Conservation (phyloP, 92 coral and sea anemone species). For the Parazoanthus atlanticus region DNA sequence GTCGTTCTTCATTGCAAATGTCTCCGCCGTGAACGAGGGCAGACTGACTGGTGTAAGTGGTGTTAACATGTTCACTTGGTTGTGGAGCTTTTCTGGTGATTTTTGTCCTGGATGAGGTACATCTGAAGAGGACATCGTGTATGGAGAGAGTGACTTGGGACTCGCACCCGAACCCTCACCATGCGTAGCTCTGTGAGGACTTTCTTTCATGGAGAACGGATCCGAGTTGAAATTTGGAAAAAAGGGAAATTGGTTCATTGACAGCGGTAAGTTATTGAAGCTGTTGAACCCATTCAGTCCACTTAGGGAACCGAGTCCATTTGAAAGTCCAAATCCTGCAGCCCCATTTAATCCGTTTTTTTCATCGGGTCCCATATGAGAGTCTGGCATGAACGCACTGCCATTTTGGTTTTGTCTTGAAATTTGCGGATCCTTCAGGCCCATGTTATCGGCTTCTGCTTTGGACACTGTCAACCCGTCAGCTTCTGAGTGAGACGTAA, state of each 20-base stretch:
- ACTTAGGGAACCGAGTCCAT: constrained; percentile 69
- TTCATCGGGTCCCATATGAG: constrained; percentile 67
- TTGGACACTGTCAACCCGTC: constrained; percentile 86
- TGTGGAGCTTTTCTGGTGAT: constrained; percentile 89
- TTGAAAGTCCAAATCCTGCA: constrained; percentile 66
- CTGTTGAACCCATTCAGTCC: constrained; percentile 89
- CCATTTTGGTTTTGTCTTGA: constrained; percentile 69
- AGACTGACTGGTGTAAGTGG: constrained; percentile 95
- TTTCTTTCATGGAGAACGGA: constrained; percentile 87
- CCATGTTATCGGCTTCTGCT: constrained; percentile 72
- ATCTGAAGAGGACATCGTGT: constrained; percentile 39
- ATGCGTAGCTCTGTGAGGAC: constrained; percentile 62
- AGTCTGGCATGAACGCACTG: constrained; percentile 63
- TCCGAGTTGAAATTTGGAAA: constrained; percentile 90
- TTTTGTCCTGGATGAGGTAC: constrained; percentile 47
- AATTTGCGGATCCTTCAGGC: constrained; percentile 63
- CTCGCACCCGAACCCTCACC: constrained; percentile 47
- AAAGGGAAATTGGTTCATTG: constrained; percentile 94
- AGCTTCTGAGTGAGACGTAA: constrained; percentile 85
- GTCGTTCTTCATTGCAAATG: constrained; percentile 88
- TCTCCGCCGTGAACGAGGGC: constrained; percentile 82
- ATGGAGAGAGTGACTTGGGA: constrained; percentile 47
- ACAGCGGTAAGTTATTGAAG: constrained; percentile 80
- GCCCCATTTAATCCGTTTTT: constrained; percentile 61
- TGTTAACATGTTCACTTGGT: constrained; percentile 72